Evolutionary conservation across 2,113 vertebrate species (phyloP).

Genomic region (Ammodytes dubius): DNA sequence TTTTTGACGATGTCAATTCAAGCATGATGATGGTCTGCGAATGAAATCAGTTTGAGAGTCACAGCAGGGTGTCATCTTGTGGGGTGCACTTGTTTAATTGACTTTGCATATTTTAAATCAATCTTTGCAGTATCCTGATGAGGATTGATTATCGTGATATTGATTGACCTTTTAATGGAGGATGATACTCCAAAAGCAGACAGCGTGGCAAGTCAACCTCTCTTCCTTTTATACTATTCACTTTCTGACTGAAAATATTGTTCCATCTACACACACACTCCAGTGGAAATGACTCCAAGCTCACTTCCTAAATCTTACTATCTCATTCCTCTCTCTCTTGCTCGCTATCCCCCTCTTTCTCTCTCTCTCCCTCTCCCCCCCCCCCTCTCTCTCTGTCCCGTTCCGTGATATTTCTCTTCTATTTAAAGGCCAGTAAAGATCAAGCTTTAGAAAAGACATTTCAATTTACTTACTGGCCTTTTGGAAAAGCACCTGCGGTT

Average conservation of each 20-base stretch:
- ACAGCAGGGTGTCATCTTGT: background rate
- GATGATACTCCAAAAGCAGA: background rate
- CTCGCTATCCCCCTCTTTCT: background rate
- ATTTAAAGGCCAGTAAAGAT: conserved; percentile 80
- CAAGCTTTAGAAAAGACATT: conserved; percentile 77
- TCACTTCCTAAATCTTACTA: conserved; percentile 11
- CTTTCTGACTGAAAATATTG: background rate
- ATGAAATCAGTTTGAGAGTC: background rate
- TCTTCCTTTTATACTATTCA: background rate
- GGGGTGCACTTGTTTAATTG: background rate
- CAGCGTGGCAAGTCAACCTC: background rate
- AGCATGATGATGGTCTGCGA: background rate
- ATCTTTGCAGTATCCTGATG: background rate
- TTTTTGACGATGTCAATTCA: background rate
- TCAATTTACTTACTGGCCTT: conserved; percentile 82
- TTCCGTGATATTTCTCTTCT: conserved; percentile 68
- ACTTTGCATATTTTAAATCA: background rate
- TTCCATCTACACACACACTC: background rate
- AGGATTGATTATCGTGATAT: conserved; percentile 8
- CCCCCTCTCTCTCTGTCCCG: conserved; percentile 22
- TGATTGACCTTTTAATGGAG: background rate
- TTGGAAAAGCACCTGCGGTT: conserved; percentile 70
- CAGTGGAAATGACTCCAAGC: conserved; percentile 8
- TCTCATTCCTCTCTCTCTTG: conserved; percentile 18
- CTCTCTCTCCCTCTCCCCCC: conserved; percentile 23